Evolutionary conservation across 2,797 vertebrate genomes (phyloP), one percentile per base, ranked within the genome.

Genomic region (Eulemur coronatus): DNA sequence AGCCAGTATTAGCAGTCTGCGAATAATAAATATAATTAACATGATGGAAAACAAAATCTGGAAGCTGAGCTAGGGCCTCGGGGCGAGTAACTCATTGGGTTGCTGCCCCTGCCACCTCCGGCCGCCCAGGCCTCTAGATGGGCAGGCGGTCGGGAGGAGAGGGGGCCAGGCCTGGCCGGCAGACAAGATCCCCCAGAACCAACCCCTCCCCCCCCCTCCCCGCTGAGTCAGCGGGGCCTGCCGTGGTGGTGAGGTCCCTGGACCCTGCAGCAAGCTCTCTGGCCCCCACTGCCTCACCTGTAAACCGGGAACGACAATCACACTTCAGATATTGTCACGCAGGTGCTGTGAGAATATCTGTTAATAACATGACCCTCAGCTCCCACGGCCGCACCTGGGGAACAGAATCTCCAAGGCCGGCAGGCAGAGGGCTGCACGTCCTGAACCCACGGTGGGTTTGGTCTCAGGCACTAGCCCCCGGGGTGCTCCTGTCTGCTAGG

Each of bases 21-120:
- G 95, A 97, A 96, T 97, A 98, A 97, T 97, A 96, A 97, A 97
- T 97, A 67, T 84, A 96, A 98, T 95, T 97, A 97, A 89, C 22
- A 7, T 89, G 84, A 95, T 67, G 65, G 84, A 89, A 97, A 97
- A 97, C 96, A 97, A 89, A 95, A 89, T 43, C 59, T 80, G 46
- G 95, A 95, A 55, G 94, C 80, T 12, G 41, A 70, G 75, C 20
- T 2, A 84, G 91, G 94, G 70, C 89, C 75, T 38, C 7, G 0
- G 92, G 82, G 91, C 0, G 11, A 59, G 33, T 59, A 81, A 95
- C 78, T 95, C 28, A 85, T 72, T 14, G 24, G 15, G 52, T 28
- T 24, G 24, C 79, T 82, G 33, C 65, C 26, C 72, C 8, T 35
- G 79, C 86, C 50, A 79, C 28, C 82, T 69, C 89, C 0, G 1